Evolutionary conservation across 2,888 invertebrate species (phyloP).

Genomic region (Drosophila percnosoma): DNA sequence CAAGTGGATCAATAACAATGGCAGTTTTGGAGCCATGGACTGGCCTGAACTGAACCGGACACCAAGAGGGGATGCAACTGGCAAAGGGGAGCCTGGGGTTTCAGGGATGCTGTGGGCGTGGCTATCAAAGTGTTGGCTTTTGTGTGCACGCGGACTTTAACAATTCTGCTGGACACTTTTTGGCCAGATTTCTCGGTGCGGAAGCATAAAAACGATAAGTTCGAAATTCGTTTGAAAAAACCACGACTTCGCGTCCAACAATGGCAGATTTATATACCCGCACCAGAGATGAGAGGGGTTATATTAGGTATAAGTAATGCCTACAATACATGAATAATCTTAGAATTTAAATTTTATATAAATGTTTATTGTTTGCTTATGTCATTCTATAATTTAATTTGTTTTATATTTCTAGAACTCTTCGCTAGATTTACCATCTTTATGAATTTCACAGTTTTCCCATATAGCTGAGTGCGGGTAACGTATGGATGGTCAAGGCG

Average conservation of each 20-base stretch:
- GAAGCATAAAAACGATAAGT: constrained; percentile 52
- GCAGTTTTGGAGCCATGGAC: constrained; percentile 23
- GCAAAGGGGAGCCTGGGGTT: background rate
- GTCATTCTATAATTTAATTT: background rate
- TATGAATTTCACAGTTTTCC: background rate
- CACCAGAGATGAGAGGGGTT: background rate
- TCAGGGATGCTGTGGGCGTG: constrained; percentile 1
- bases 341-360: background rate
- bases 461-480: background rate
- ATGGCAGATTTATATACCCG: constrained; percentile 26
- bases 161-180: constrained; percentile 55
- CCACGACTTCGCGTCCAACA: constrained; percentile 24
- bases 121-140: constrained; percentile 47
- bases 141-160: constrained; percentile 51
- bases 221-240: constrained; percentile 55
- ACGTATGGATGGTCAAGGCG: background rate
- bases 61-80: constrained; percentile 18
- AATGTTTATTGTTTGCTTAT: background rate
- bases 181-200: constrained; percentile 41
- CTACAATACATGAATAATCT: background rate
- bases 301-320: background rate
- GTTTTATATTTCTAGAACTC: no score
- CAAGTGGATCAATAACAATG: constrained; percentile 68
- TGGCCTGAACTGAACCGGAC: constrained; percentile 24
- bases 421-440: background rate